Percentiles rank a stretch among this genome's conserved stretches.
phyloP scores from a whole-genome alignment of 2,888 invertebrate genomes.

The Andrena camellia region DNA sequence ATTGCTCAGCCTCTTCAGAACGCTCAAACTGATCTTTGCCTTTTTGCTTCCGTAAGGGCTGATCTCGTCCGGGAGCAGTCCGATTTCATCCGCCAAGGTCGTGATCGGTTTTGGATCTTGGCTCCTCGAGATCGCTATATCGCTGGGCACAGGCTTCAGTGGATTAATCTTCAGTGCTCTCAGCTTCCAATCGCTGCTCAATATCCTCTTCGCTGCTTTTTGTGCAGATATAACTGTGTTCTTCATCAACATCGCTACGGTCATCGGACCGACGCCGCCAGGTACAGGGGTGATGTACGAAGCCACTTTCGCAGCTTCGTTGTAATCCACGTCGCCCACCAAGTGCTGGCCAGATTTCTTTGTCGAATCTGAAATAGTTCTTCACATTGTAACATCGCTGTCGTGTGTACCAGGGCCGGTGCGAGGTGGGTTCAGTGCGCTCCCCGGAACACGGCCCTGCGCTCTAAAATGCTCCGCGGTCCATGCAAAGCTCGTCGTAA shows the following conservation, averaged over 20 bases:
- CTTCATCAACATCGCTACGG: constrained; percentile 98
- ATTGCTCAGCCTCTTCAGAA: constrained; percentile 90
- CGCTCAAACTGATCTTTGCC: constrained; percentile 95
- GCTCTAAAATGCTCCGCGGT: no score
- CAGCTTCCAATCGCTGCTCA: constrained; percentile 90
- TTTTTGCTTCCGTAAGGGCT: constrained; percentile 97
- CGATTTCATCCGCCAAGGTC: constrained; percentile 93
- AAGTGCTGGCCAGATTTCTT: constrained; percentile 93
- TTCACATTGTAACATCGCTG: not conserved
- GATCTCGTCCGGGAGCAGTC: constrained; percentile 92
- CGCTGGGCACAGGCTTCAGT: constrained; percentile 94
- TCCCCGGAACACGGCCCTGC: no score
- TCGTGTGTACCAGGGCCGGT: not conserved
- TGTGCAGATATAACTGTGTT: constrained; percentile 96
- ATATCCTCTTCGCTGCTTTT: constrained; percentile 87
- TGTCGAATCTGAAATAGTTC: constrained; percentile 88
- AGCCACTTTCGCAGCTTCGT: constrained; percentile 92
- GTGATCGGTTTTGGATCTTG: constrained; percentile 95
- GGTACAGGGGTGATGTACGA: constrained; percentile 97
- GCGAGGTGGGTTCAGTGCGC: no score
- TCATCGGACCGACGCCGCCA: constrained; percentile 99
- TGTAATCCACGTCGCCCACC: constrained; percentile 98
- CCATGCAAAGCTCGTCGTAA: no score
- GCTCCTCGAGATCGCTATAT: constrained; percentile 95
- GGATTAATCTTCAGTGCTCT: constrained; percentile 89